These are phyloP conservation scores for Epinotia brunnichana DNA, from an alignment of 2,888 invertebrate species.

Conservation along the genomic window DNA sequence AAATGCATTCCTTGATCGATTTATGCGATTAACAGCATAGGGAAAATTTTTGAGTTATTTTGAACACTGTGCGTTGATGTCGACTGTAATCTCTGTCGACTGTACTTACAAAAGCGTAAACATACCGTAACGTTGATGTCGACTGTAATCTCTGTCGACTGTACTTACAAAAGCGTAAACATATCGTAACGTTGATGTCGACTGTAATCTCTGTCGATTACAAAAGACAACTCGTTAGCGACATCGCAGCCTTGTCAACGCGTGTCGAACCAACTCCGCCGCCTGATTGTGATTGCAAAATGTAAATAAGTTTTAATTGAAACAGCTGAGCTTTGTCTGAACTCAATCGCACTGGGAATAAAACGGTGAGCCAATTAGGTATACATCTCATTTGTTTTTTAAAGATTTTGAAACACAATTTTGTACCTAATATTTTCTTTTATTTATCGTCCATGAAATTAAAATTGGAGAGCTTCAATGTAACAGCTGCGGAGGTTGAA, in stretches of 20 bases:
- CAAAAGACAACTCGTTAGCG: background rate
- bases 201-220: background rate
- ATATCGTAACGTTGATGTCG: background rate
- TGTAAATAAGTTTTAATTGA: constrained; percentile 29
- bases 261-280: constrained; percentile 8
- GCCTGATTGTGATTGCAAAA: constrained; percentile 27
- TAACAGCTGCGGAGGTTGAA: background rate
- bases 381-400: constrained; percentile 10
- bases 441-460: constrained; percentile 16
- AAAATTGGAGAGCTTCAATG: constrained; percentile 2
- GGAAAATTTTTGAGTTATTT: too few relatives aligned
- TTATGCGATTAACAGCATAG: too few relatives aligned
- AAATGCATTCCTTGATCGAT: too few relatives aligned
- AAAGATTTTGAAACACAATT: constrained; percentile 17
- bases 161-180: background rate
- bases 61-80: too few relatives aligned
- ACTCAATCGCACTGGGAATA: background rate
- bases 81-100: too few relatives aligned
- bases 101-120: too few relatives aligned
- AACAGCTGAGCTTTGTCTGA: constrained; percentile 5
- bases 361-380: constrained; percentile 4
- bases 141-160: too few relatives aligned
- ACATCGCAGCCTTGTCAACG: background rate
- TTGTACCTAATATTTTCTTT: background rate
- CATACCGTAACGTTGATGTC: too few relatives aligned